Evolutionary conservation across 2,113 vertebrate species (phyloP), one percentile per base, ranked within the genome.

Genomic region (Ursus arctos): DNA sequence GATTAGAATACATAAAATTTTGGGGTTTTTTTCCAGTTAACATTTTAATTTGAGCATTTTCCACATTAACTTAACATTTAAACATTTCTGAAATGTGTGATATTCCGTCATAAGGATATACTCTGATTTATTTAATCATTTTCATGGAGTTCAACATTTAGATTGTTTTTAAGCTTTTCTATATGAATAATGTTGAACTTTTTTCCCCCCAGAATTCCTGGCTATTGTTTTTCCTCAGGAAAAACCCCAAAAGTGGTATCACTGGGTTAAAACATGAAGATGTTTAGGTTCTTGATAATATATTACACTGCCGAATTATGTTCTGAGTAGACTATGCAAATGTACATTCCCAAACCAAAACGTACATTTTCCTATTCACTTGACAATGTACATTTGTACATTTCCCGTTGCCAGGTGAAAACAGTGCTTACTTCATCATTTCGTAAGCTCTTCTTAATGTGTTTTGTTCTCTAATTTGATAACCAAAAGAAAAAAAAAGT

Each of bases 161-260:
- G 18, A 24, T 94, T 63, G 28, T n/a, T 71, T 91, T 65, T 55
- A 63, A 96, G 53, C 74, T 80, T 94, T 96, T 76, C 65, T 81
- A 12, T 76, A 81, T 80, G 74, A 72, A 59, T 76, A 92, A 61
- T 53, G 28, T 72, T 89, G 28, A 77, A 59, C 65, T 76, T 18
- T 43, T 43, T 57, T n/a, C 33, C 28, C 6, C 22, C 8, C 72
- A 74, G 7, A 4, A 69, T 87, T 86, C 1, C 5, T 85, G 33
- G 8, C 18, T 89, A 61, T 28, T 88, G 67, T 82, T 74, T 84
- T 36, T 36, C 7, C 33, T 47, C 47, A 89, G 10, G 3, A 93
- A 94, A 53, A 72, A 36, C 67, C 85, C 49, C 80, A 76, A 59
- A 92, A 91, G 36, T 72, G 21, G 22, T 83, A 79, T 77, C 43